Conservation (phyloP, 2,797 vertebrate genomes). For the Aeoliscus strigatus region DNA sequence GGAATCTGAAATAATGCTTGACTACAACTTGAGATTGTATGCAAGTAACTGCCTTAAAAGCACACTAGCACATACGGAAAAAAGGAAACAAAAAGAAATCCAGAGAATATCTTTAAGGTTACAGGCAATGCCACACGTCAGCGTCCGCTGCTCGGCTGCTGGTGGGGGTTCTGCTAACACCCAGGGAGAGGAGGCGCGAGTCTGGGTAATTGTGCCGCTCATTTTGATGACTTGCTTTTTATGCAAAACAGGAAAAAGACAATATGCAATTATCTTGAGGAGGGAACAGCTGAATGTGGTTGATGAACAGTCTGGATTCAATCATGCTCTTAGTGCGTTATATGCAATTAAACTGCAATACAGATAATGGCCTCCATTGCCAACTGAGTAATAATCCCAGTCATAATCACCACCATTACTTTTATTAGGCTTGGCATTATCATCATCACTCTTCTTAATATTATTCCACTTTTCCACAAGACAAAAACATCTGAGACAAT, state of each 20-base stretch:
- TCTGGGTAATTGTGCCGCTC: constrained; percentile 76
- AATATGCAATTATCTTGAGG: constrained; percentile 82
- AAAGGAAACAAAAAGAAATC: background rate
- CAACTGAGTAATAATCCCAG: constrained; percentile 77
- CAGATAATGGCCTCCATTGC: constrained; percentile 78
- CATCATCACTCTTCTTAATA: constrained; percentile 73
- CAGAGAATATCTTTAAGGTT: constrained; percentile 46
- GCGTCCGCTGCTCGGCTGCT: constrained; percentile 52
- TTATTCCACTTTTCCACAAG: constrained; percentile 67
- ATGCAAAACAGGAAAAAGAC: constrained; percentile 81
- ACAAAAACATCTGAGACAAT: constrained; percentile 57
- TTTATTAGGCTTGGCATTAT: constrained; percentile 77
- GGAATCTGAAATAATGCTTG: constrained; percentile 24
- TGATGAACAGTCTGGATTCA: constrained; percentile 81
- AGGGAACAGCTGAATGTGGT: constrained; percentile 76
- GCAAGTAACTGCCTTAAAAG: constrained; percentile 40
- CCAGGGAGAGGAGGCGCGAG: constrained; percentile 67
- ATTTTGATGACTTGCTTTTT: constrained; percentile 79
- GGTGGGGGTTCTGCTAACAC: constrained; percentile 67
- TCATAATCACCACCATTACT: constrained; percentile 81
- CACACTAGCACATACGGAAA: constrained; percentile 31
- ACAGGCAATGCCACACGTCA: constrained; percentile 48
- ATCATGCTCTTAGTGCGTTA: constrained; percentile 79
- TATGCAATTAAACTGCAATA: constrained; percentile 83
- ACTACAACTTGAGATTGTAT: constrained; percentile 46